Evolutionary conservation across 2,888 invertebrate genomes (phyloP).

Genomic region (Dichetophora obliterata): DNA sequence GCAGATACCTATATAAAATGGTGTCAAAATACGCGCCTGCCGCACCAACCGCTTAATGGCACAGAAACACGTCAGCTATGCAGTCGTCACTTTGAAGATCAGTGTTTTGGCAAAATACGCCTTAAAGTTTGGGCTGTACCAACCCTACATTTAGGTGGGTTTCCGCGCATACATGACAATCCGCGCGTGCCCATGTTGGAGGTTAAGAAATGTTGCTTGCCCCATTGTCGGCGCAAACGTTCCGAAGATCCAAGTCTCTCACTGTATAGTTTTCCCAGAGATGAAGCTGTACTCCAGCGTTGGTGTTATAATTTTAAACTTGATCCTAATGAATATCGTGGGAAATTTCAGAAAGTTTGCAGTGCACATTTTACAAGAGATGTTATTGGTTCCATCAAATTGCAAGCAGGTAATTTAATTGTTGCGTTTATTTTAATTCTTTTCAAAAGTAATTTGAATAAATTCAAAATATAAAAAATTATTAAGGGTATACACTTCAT

Average conservation of each 20-base stretch:
- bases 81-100: conserved; percentile 64
- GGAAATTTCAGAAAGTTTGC: conserved; percentile 66
- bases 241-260: conserved; percentile 64
- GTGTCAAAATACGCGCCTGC: conserved; percentile 64
- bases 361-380: conserved; percentile 66
- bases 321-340: conserved; percentile 61
- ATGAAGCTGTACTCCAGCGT: conserved; percentile 59
- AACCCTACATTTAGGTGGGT: conserved; percentile 61
- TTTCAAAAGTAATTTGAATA: too few species aligned
- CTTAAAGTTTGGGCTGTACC: conserved; percentile 65
- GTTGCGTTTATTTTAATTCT: not conserved
- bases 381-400: conserved; percentile 60
- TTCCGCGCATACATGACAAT: conserved; percentile 64
- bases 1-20: conserved; percentile 63
- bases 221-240: conserved; percentile 62
- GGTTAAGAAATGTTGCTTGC: conserved; percentile 63
- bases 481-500: too few species aligned
- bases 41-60: conserved; percentile 62
- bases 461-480: too few species aligned
- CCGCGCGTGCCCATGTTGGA: conserved; percentile 59
- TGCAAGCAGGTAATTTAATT: conserved; percentile 57
- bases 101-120: conserved; percentile 64
- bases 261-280: conserved; percentile 62
- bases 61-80: conserved; percentile 64
- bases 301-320: conserved; percentile 65